Conservation (phyloP, 2,888 invertebrate genomes). For the Nemotelus nigrinus region DNA sequence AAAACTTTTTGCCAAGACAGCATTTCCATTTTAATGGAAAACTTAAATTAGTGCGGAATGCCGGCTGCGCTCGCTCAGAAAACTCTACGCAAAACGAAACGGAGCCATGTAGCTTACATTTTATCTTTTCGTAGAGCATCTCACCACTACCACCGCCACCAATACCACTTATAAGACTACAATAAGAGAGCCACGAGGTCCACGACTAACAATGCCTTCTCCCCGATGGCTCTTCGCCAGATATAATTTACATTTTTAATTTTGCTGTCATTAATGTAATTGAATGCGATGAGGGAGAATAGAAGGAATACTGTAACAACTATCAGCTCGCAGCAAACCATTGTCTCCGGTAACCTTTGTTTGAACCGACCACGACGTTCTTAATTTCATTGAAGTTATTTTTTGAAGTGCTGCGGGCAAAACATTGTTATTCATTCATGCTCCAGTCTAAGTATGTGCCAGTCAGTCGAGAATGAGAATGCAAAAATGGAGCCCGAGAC, state of each 20-base stretch:
- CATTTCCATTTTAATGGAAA: constrained; percentile 46
- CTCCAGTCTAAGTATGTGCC: no score
- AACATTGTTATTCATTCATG: no score
- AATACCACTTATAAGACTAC: no score
- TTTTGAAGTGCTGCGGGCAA: no score
- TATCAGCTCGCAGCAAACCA: no score
- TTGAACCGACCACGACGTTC: no score
- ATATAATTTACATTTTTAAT: constrained; percentile 44
- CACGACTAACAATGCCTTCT: background rate
- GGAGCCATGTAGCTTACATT: background rate
- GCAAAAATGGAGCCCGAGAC: no score
- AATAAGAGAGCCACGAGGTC: background rate
- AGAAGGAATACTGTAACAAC: constrained; percentile 9
- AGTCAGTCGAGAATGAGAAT: no score
- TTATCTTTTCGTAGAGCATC: no score
- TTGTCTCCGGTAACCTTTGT: no score
- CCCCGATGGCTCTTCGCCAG: constrained; percentile 3
- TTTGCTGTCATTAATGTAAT: constrained; percentile 40
- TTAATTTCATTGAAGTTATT: no score
- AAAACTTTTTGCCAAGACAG: constrained; percentile 43
- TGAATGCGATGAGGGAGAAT: constrained; percentile 34
- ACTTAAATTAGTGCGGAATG: constrained; percentile 44
- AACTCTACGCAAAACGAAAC: background rate
- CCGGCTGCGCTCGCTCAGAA: constrained; percentile 27
- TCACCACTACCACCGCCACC: no score